Base-by-base conservation (phyloP, 2,113 vertebrate genomes). In the Tenebrosternarchus preto region DNA sequence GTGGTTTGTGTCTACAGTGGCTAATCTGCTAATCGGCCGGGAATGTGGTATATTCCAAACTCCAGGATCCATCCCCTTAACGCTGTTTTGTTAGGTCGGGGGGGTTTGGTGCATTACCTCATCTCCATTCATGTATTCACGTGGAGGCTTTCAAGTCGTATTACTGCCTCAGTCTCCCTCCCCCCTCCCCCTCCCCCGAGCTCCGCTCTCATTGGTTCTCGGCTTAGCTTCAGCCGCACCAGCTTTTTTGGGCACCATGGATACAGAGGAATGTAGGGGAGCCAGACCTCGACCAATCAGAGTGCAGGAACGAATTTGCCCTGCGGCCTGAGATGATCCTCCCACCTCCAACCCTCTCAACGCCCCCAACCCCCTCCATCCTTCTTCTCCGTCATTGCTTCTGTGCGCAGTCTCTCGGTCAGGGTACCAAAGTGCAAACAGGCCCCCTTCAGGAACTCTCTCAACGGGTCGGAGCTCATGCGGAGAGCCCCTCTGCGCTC, bases 221-320 rank as follows among this genome's bases (percentile, higher is more conserved):
- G 64, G 82, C 25, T 74, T 88, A 89, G 91, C 91, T 90, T 93
- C 91, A 92, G 91, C 89, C 90, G 89, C 78, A 90, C 85, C 82
- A 88, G 86, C 86, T 90, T 93, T 90, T 92, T 92, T 92, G 66
- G 86, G 77, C 90, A 92, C 92, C 93, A 93, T 93, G 92, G 93
- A 92, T 93, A 94, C 93, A 93, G 92, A 12, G 87, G 87, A 87
- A 87, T 84, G 86, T 88, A 83, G 85, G 88, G 84, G 90, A 90
- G 88, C 88, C 87, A 56, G 71, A 0, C 64, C 84, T 83, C 82
- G 75, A 88, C 93, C 93, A 94, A 93, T 93, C 46, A 81, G 87
- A 90, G 82, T n/a, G 73, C 63, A 86, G 87, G 86, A 88, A 88
- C 86, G 87, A 89, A 78, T 73, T 78, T 88, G 87, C 88, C 87